A percentile compares a stretch with the other conserved stretches of the same genome.
Conservation (phyloP, 2,797 vertebrate genomes). For the Chiroxiphia lanceolata region DNA sequence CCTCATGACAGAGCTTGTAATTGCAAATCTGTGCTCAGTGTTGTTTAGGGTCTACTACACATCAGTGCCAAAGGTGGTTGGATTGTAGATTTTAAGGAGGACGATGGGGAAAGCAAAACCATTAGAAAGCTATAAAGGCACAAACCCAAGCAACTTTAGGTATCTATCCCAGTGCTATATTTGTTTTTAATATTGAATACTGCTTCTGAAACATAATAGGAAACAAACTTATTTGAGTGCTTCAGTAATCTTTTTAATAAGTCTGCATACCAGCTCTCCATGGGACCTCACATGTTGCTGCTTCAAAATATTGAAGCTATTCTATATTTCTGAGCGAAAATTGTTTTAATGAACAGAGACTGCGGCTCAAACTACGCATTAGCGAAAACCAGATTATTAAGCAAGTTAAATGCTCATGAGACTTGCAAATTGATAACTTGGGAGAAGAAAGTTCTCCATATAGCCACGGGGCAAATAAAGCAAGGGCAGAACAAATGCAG, state of each 20-base stretch:
- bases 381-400: constrained; percentile 21
- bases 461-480: constrained; percentile 1
- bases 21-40: neutral
- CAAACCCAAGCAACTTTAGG: neutral
- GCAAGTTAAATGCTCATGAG: neutral
- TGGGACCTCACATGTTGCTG: neutral
- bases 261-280: neutral
- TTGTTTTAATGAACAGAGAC: neutral
- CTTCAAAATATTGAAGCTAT: neutral
- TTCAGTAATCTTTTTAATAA: neutral
- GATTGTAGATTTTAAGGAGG: neutral
- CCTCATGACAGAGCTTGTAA: neutral
- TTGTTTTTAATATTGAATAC: neutral
- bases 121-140: neutral
- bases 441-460: neutral
- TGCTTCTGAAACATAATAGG: neutral
- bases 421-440: constrained; percentile 51
- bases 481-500: constrained; percentile 15
- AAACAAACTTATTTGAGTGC: neutral
- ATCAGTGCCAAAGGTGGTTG: neutral
- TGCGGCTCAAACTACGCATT: neutral
- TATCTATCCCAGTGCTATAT: neutral
- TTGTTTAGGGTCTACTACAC: neutral
- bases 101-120: neutral
- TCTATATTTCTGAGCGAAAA: neutral